phyloP scores from a whole-genome alignment of 2,797 vertebrate species.

The Silurus aristotelis region DNA sequence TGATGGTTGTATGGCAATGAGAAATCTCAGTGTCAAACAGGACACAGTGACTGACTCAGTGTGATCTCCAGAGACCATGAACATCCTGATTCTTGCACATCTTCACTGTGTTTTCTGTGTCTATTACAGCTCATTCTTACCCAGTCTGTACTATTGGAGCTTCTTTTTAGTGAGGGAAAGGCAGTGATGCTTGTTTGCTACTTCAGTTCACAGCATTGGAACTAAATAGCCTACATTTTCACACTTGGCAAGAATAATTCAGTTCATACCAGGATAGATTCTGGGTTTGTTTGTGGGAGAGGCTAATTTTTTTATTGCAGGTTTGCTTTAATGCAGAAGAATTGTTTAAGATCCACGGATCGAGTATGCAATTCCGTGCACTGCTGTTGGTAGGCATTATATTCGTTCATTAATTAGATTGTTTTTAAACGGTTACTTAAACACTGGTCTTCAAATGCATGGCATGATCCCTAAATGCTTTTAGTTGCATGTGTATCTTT shows the following conservation, averaged over 20 bases:
- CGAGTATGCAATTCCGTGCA: background rate
- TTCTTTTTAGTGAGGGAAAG: background rate
- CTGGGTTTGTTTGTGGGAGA: background rate
- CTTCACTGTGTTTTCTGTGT: background rate
- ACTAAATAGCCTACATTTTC: background rate
- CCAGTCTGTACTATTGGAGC: background rate
- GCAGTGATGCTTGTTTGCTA: background rate
- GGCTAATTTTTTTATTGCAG: background rate
- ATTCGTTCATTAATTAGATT: background rate
- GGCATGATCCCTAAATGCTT: too few species aligned
- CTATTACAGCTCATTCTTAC: slow-evolving; percentile 16
- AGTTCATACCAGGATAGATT: background rate
- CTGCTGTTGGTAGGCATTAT: background rate
- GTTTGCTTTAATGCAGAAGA: background rate
- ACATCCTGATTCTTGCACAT: background rate
- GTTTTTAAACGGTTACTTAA: background rate
- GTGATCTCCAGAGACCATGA: slow-evolving; percentile 14
- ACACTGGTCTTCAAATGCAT: too few species aligned
- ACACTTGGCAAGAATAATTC: slow-evolving; percentile 10
- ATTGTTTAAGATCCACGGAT: background rate
- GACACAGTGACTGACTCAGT: slow-evolving; percentile 35
- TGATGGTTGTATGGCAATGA: slow-evolving; percentile 31
- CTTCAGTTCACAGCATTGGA: background rate
- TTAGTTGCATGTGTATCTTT: background rate
- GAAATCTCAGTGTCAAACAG: slow-evolving; percentile 44